Evolutionary conservation across 2,113 vertebrate genomes (phyloP).

Genomic region (Numenius arquata): DNA sequence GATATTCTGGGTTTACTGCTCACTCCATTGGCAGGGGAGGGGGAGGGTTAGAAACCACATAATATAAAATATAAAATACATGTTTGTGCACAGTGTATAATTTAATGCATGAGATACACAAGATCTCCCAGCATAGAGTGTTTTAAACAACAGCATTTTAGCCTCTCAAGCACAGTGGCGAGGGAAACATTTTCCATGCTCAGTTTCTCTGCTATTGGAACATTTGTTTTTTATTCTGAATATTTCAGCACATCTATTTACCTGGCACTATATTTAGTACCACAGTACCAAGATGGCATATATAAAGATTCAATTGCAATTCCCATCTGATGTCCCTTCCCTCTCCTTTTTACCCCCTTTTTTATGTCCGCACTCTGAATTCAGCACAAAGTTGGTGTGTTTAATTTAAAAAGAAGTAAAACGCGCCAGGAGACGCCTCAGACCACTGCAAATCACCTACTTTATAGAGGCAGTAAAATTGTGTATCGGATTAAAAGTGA

Average conservation of each 20-base stretch:
- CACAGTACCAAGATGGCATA: conserved; percentile 83
- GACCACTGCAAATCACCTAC: conserved; percentile 84
- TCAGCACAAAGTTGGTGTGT: conserved; percentile 85
- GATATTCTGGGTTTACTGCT: conserved; percentile 38
- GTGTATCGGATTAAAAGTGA: conserved; percentile 88
- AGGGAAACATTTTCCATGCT: conserved; percentile 62
- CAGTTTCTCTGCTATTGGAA: conserved; percentile 74
- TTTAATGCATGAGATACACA: conserved; percentile 60
- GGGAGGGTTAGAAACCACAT: not conserved
- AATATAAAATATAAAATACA: conserved; percentile 36
- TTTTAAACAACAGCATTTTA: conserved; percentile 74
- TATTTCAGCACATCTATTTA: conserved; percentile 85
- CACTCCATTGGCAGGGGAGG: rapidly evolving
- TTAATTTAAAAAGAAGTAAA: conserved; percentile 89
- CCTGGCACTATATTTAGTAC: conserved; percentile 82
- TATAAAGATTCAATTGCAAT: conserved; percentile 87
- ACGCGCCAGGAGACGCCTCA: conserved; percentile 80
- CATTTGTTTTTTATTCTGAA: conserved; percentile 87
- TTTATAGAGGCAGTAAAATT: conserved; percentile 88
- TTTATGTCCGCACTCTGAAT: conserved; percentile 84
- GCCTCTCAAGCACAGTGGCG: not conserved
- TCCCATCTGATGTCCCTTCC: conserved; percentile 86
- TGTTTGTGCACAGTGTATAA: conserved; percentile 47
- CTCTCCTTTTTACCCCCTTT: conserved; percentile 83
- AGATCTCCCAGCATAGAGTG: conserved; percentile 55